A percentile compares a stretch with the other conserved stretches of the same genome.
phyloP scores from a whole-genome alignment of 2,113 vertebrate genomes.

The Apistogramma diplotaenia region DNA sequence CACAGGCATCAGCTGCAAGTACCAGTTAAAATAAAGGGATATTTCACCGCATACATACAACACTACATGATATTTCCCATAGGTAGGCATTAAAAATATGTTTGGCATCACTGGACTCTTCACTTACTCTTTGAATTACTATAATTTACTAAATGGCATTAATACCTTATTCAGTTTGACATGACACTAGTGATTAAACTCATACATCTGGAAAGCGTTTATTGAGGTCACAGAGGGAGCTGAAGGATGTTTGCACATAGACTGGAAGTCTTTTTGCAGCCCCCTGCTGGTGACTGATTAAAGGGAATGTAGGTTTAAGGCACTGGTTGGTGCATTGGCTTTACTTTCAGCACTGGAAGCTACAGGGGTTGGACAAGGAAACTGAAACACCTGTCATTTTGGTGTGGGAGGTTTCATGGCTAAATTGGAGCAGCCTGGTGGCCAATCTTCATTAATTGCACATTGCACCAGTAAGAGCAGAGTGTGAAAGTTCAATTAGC shows the following conservation, averaged over 20 bases:
- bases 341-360: neutral
- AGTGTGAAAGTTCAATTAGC: too few species aligned
- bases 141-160: neutral
- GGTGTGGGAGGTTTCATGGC: too few species aligned
- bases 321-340: neutral
- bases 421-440: too few species aligned
- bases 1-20: neutral
- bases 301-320: neutral
- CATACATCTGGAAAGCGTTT: neutral
- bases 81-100: neutral
- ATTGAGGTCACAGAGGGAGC: neutral
- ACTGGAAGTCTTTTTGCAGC: neutral
- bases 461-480: too few species aligned
- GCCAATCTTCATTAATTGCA: too few species aligned
- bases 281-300: neutral
- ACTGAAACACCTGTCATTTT: too few species aligned
- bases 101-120: neutral
- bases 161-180: neutral
- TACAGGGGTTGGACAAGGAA: too few species aligned
- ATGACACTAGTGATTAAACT: neutral
- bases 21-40: neutral
- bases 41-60: neutral
- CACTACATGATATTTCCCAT: neutral
- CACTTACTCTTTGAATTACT: neutral
- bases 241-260: neutral